Percentiles rank a stretch among this genome's conserved stretches.
These are phyloP conservation scores for Cydia pomonella DNA, from an alignment of 1,140 invertebrate genomes.

Conservation along the genomic window DNA sequence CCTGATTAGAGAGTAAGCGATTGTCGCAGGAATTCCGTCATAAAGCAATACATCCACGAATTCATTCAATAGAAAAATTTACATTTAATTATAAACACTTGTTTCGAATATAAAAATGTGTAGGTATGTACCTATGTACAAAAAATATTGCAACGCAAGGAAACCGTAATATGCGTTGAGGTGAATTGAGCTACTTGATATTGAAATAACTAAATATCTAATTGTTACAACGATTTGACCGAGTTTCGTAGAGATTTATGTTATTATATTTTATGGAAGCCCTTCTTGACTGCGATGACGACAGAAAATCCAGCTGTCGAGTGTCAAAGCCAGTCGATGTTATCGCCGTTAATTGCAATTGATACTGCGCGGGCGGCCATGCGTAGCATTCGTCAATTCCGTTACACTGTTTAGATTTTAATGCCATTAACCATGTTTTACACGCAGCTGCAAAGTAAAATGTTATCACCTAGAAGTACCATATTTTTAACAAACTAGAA, in stretches of 20 bases:
- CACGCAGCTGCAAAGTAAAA: background rate
- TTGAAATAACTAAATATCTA: background rate
- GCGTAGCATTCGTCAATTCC: conserved; percentile 8
- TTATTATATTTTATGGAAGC: background rate
- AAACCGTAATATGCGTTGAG: too few species aligned
- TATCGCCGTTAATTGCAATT: conserved; percentile 13
- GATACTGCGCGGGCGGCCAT: background rate
- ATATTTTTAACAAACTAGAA: background rate
- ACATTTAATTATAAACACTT: too few species aligned
- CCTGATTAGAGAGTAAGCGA: too few species aligned
- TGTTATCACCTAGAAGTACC: background rate
- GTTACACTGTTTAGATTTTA: background rate
- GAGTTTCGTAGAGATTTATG: background rate
- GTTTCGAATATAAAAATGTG: too few species aligned
- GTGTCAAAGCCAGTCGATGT: background rate
- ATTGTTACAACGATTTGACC: background rate
- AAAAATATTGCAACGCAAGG: too few species aligned
- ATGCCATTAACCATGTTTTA: background rate
- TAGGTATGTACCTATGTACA: too few species aligned
- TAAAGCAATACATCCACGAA: too few species aligned
- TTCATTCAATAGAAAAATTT: too few species aligned
- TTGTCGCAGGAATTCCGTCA: too few species aligned
- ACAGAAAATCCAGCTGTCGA: conserved; percentile 2
- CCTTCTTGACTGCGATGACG: background rate
- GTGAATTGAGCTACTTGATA: too few species aligned